phyloP scores from a whole-genome alignment of 2,888 invertebrate species.

The Latheticus oryzae region DNA sequence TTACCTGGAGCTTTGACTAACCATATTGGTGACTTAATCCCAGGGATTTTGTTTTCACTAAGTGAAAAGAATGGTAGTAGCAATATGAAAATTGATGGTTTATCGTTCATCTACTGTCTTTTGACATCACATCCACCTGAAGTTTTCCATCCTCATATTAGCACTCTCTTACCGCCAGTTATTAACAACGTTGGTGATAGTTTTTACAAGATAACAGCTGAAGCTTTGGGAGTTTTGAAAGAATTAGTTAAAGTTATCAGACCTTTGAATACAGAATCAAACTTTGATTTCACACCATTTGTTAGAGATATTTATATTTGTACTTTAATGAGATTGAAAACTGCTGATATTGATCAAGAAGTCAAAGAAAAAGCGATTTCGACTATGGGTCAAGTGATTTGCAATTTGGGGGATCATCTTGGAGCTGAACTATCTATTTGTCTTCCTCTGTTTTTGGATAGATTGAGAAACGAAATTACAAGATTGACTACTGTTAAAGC shows the following conservation, averaged over 20 bases:
- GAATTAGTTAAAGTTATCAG: slow-evolving; percentile 94
- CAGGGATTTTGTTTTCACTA: slow-evolving; percentile 89
- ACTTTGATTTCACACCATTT: slow-evolving; percentile 82
- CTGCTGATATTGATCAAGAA: slow-evolving; percentile 98
- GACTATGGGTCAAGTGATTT: slow-evolving; percentile 95
- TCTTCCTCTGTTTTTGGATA: slow-evolving; percentile 94
- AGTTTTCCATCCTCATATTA: slow-evolving; percentile 85
- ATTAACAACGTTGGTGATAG: slow-evolving; percentile 92
- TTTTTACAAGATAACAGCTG: slow-evolving; percentile 99
- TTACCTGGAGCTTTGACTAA: slow-evolving; percentile 88
- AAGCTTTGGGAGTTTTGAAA: slow-evolving; percentile 92
- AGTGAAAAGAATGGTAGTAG: slow-evolving; percentile 94
- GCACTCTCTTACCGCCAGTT: slow-evolving; percentile 84
- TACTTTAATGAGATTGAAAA: slow-evolving; percentile 86
- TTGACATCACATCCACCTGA: slow-evolving; percentile 82
- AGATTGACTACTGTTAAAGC: slow-evolving; percentile 96
- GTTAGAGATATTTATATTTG: slow-evolving; percentile 85
- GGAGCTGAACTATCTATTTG: slow-evolving; percentile 84
- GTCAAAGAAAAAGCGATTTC: slow-evolving; percentile 98
- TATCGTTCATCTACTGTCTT: slow-evolving; percentile 90
- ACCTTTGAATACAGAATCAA: slow-evolving; percentile 75
- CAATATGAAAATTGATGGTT: slow-evolving; percentile 97
- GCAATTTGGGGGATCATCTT: slow-evolving; percentile 90
- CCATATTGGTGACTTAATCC: slow-evolving; percentile 81
- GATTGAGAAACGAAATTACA: slow-evolving; percentile 96